phyloP scores from a whole-genome alignment of 2,113 vertebrate genomes.

The Canis aureus region DNA sequence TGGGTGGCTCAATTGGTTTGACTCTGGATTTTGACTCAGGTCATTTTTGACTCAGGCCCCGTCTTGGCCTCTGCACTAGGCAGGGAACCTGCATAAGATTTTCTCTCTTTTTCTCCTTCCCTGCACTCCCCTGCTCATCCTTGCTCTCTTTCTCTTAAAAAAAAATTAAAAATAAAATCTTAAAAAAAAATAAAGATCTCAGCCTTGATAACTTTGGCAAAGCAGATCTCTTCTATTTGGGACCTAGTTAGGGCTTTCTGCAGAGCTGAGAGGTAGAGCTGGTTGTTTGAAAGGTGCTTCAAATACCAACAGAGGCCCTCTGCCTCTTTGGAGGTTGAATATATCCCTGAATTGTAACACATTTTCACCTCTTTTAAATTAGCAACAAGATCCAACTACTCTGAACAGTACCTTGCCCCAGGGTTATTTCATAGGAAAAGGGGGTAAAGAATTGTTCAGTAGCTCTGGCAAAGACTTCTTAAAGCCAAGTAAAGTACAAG shows the following conservation, averaged over 20 bases:
- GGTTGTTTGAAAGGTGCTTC: not conserved
- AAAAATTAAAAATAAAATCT: not conserved
- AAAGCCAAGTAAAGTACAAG: constrained; percentile 6
- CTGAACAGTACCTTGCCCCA: not conserved
- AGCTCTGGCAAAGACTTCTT: constrained; percentile 49
- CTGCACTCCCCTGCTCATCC: not conserved
- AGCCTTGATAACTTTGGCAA: not conserved
- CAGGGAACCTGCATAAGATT: not conserved
- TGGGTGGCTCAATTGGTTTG: not conserved
- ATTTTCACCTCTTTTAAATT: not conserved
- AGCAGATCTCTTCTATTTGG: not conserved
- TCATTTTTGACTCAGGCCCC: not conserved
- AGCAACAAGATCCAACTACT: constrained; percentile 8
- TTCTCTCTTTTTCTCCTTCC: not conserved
- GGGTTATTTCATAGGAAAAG: not conserved
- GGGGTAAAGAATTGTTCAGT: constrained; percentile 41
- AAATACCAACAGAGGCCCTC: not conserved
- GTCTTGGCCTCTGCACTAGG: not conserved
- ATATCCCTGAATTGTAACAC: not conserved
- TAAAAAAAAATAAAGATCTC: not conserved
- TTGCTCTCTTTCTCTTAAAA: not conserved
- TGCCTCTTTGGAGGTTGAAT: not conserved
- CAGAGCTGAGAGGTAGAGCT: not conserved
- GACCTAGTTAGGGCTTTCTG: constrained; percentile 5
- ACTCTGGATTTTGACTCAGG: not conserved